phyloP scores from a whole-genome alignment of 2,797 vertebrate species.

The Peromyscus nudipes region DNA sequence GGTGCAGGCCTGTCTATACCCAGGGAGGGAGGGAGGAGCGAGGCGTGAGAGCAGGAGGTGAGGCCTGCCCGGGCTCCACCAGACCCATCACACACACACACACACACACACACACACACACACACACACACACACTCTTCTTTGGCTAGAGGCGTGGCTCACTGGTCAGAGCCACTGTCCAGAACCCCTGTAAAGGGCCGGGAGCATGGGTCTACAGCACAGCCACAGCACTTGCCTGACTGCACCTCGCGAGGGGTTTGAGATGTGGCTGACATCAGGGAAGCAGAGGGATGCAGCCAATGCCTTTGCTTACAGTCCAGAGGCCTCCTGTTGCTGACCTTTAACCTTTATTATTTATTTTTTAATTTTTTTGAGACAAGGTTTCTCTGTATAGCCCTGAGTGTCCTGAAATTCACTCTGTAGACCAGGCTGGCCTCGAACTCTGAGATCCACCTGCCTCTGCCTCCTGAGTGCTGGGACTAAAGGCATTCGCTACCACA shows the following conservation, averaged over 20 bases:
- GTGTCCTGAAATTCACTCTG: neutral
- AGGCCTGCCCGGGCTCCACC: neutral
- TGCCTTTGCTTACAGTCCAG: neutral
- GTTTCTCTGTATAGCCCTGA: neutral
- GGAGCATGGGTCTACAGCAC: neutral
- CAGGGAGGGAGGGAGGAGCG: neutral
- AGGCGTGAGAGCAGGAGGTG: neutral
- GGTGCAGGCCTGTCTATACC: neutral
- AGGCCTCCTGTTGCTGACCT: neutral
- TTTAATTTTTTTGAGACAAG: neutral
- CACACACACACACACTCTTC: neutral
- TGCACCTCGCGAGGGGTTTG: neutral
- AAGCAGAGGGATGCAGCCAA: neutral
- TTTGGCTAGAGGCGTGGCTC: neutral
- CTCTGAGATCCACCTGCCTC: neutral
- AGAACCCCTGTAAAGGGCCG: neutral
- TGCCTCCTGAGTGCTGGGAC: neutral
- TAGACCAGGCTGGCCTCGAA: neutral
- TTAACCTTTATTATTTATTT: neutral
- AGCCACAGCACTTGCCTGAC: neutral
- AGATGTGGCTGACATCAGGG: neutral
- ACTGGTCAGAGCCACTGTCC: neutral
- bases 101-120: too few relatives aligned
- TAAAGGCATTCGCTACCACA: neutral
- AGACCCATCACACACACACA: too few relatives aligned